Conservation (phyloP, 2,888 invertebrate species). For the Ashinkailepas kermadecensis region DNA sequence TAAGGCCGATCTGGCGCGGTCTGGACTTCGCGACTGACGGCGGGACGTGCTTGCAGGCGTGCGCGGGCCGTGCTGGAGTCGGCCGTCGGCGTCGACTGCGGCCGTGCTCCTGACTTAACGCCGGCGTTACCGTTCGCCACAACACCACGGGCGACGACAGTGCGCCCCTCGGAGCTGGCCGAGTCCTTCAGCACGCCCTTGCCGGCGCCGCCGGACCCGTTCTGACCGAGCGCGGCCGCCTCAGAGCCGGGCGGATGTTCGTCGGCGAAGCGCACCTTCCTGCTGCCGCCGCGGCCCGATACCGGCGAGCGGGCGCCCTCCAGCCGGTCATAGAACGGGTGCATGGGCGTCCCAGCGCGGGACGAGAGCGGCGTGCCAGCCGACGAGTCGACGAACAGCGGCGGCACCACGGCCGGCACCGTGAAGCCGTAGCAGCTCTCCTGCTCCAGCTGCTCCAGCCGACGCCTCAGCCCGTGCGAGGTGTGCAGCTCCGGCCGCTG, state of each 20-base stretch:
- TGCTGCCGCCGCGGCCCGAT: not conserved
- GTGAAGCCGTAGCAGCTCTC: not conserved
- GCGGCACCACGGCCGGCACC: constrained; percentile 16
- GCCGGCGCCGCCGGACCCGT: not conserved
- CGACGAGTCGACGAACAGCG: not conserved
- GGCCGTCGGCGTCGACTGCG: not conserved
- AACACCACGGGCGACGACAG: not conserved
- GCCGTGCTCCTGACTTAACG: not conserved
- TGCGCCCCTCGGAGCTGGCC: not conserved
- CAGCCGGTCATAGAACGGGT: not conserved
- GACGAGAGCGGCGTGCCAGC: not conserved
- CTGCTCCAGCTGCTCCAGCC: not conserved
- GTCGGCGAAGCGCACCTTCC: constrained; percentile 9
- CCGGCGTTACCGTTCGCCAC: not conserved
- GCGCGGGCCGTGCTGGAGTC: not conserved
- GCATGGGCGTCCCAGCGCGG: not conserved
- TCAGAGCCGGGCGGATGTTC: not conserved
- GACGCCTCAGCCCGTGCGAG: not conserved
- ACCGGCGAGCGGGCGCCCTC: not conserved
- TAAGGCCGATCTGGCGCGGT: not conserved
- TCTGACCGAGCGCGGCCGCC: not conserved
- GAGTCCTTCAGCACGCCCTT: not conserved
- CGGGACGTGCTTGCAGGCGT: not conserved
- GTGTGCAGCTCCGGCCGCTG: not conserved
- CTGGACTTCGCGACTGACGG: not conserved